Conservation (phyloP, 2,888 invertebrate genomes). For the Anagyrus pseudococci region DNA sequence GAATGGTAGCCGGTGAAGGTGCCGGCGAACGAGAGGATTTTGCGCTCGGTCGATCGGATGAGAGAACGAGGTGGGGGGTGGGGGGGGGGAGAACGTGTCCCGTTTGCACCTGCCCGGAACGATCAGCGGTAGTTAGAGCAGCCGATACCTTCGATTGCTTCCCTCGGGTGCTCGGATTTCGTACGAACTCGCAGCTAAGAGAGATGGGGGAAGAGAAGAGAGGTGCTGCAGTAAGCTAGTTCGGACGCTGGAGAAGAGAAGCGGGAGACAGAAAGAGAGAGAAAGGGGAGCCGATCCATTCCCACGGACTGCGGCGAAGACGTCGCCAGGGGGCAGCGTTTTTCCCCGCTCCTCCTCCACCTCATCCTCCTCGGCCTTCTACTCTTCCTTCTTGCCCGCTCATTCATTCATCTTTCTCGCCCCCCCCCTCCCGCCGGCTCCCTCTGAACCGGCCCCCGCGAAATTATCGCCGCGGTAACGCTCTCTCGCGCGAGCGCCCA, state of each 20-base stretch:
- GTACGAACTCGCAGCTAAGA: slow-evolving; percentile 32
- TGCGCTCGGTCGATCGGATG: no score
- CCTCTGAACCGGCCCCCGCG: background rate
- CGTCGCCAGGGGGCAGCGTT: slow-evolving; percentile 30
- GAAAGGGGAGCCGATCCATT: slow-evolving; percentile 19
- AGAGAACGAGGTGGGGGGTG: no score
- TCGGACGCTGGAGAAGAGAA: no score
- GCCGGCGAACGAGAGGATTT: no score
- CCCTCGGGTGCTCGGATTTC: slow-evolving; percentile 41
- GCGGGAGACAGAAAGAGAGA: no score
- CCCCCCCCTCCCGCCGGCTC: background rate
- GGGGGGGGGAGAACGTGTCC: no score
- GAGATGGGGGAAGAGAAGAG: no score
- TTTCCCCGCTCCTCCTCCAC: slow-evolving; percentile 9
- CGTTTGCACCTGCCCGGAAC: slow-evolving; percentile 40
- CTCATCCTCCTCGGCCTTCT: background rate
- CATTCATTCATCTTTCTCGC: background rate
- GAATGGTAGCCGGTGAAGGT: no score
- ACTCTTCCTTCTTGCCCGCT: background rate
- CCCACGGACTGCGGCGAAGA: slow-evolving; percentile 29
- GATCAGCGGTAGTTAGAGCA: slow-evolving; percentile 35
- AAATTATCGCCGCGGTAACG: slow-evolving; percentile 22
- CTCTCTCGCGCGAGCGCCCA: no score
- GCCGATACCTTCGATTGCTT: slow-evolving; percentile 38
- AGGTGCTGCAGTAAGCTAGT: no score